Base-by-base conservation (phyloP, 2,797 vertebrate species). In the Danio jaintianensis region DNA sequence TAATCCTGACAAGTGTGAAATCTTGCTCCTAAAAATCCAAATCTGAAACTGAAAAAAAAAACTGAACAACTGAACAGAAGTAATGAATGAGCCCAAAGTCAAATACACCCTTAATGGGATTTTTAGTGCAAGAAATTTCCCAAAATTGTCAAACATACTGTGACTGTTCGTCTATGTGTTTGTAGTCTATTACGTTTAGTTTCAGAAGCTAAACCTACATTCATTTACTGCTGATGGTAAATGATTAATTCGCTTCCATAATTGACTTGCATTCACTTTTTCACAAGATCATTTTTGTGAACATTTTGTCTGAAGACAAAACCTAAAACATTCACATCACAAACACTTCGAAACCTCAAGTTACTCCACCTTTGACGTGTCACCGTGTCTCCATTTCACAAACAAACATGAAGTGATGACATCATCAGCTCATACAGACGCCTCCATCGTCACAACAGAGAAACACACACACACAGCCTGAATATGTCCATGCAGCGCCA, bases 331-430 rank as follows among this genome's bases (percentile, higher is more conserved):
- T 13, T 13, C 53, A 1, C 45, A 55, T 58, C 53, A 59, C 15
- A 68, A 36, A 7, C 16, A 20, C 7, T 48, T 20, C 9, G 16
- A 68, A 68, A 68, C 20, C 52, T 77, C 52, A 40, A 75, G 15
- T 43, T 45, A 45, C 40, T 47, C 20, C 63, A 68, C 55, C 7
- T 58, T 47, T 69, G 75, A 43, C 20, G 2, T 50, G 16, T 40
- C 16, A 63, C 9, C 8, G 20, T 5, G 9, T 50, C 71, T 67
- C 42, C 16, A 58, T 81, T 72, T 67, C 69, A 59, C 18, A 48
- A n/a, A 80, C n/a, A 78, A 62, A 70, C 47, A 72, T 16, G 10
- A 61, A 43, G 63, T 13, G 77, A 55, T 79, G 82, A 83, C 72
- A 70, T 69, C 55, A 75, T 78, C 62, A 78, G 52, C 63, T 50